Conservation (phyloP, 2,113 vertebrate species). For the Dolichotis patagonum region DNA sequence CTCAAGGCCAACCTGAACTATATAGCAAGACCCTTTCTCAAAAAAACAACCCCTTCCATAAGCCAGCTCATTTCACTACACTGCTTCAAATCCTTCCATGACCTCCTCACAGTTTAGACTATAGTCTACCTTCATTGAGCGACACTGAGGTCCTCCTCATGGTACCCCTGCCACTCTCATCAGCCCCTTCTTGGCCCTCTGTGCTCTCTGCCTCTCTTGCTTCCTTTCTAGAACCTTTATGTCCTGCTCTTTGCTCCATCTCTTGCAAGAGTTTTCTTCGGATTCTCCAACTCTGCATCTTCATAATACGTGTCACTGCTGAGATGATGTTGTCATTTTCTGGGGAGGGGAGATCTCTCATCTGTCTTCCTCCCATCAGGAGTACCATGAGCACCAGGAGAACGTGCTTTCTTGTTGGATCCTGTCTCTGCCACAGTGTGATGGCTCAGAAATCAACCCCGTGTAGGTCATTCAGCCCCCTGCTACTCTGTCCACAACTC, state of each 20-base stretch:
- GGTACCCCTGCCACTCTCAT: not conserved
- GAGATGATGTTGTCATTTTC: not conserved
- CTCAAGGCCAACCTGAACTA: not conserved
- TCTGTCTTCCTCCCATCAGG: not conserved
- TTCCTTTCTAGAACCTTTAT: not conserved
- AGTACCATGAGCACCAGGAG: accelerated
- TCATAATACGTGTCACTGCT: not conserved
- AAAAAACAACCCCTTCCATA: not conserved
- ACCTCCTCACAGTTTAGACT: not conserved
- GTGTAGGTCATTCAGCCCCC: not conserved
- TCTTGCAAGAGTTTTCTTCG: not conserved
- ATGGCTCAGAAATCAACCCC: not conserved
- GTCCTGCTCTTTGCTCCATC: not conserved
- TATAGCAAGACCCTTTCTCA: not conserved
- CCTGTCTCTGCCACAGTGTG: not conserved
- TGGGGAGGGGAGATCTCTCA: not conserved
- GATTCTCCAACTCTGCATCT: not conserved
- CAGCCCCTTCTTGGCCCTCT: not conserved
- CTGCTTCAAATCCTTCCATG: not conserved
- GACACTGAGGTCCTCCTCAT: not conserved
- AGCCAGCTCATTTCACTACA: not conserved
- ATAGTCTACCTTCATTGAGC: not conserved
- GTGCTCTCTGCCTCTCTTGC: not conserved
- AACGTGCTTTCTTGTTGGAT: not conserved
- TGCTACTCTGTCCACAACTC: not conserved